phyloP scores from a whole-genome alignment of 2,113 vertebrate species.

The Myrmecophaga tridactyla region DNA sequence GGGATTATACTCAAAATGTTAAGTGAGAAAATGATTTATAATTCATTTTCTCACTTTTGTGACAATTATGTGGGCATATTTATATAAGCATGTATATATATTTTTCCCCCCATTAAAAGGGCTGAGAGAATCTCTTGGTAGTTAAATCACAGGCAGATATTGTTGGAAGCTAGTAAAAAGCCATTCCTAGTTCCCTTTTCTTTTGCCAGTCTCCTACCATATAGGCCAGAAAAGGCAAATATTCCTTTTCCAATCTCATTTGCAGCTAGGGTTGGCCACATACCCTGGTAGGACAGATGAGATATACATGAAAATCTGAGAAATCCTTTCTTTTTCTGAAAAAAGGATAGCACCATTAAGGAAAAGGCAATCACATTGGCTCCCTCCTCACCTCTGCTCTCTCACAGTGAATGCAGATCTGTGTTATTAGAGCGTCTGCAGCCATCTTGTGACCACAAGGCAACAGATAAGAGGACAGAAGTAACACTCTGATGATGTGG shows the following conservation, averaged over 20 bases:
- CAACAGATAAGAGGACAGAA: background rate
- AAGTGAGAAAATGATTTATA: background rate
- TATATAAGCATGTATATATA: background rate
- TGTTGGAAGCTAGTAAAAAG: background rate
- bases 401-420: background rate
- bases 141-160: background rate
- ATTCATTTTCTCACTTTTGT: background rate
- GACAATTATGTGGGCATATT: background rate
- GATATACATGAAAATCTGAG: background rate
- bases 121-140: background rate
- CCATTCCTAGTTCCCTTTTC: background rate
- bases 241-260: background rate
- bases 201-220: background rate
- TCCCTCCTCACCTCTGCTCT: background rate
- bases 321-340: conserved; percentile 3
- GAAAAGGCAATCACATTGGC: background rate
- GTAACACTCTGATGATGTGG: background rate
- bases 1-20: background rate
- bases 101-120: conserved; percentile 4
- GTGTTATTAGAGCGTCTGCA: background rate
- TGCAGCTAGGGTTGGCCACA: background rate
- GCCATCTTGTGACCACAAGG: background rate
- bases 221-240: background rate
- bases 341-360: background rate
- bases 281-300: background rate